Evolutionary conservation across 2,888 invertebrate species (phyloP).

Genomic region (Linyphia triangularis): DNA sequence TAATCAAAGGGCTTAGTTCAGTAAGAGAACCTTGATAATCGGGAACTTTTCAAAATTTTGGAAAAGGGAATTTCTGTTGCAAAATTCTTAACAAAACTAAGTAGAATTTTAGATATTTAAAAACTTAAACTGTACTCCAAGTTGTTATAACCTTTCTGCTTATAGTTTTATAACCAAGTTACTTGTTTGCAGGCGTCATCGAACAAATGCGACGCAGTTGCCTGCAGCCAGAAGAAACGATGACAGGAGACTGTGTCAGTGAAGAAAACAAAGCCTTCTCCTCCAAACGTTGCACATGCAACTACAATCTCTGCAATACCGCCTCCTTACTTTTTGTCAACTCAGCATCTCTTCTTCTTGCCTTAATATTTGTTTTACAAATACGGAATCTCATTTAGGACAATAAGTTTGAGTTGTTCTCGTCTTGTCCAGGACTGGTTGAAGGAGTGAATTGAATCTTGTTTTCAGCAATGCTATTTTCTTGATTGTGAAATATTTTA

Average conservation of each 20-base stretch:
- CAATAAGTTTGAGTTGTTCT: not conserved
- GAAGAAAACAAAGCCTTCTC: slow-evolving; percentile 43
- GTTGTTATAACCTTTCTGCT: not conserved
- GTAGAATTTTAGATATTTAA: too few relatives aligned
- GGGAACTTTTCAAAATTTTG: too few relatives aligned
- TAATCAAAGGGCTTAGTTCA: too few relatives aligned
- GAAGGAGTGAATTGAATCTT: not conserved
- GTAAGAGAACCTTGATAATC: too few relatives aligned
- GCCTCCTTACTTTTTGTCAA: not conserved
- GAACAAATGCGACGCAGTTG: slow-evolving; percentile 71
- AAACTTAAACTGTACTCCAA: not conserved
- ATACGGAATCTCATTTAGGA: not conserved
- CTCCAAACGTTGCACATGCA: slow-evolving; percentile 57
- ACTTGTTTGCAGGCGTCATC: slow-evolving; percentile 25
- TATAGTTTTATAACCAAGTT: too few relatives aligned
- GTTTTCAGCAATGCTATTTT: not conserved
- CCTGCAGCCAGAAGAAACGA: slow-evolving; percentile 40
- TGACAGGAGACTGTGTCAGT: slow-evolving; percentile 44
- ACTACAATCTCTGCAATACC: slow-evolving; percentile 62
- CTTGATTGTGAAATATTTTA: too few relatives aligned
- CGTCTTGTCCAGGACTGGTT: too few relatives aligned
- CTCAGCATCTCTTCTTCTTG: not conserved
- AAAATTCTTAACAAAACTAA: too few relatives aligned
- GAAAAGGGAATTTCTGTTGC: too few relatives aligned
- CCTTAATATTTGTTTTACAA: not conserved